Base-by-base conservation (phyloP, 2,797 vertebrate species). In the Ctenopoma kingsleyae region DNA sequence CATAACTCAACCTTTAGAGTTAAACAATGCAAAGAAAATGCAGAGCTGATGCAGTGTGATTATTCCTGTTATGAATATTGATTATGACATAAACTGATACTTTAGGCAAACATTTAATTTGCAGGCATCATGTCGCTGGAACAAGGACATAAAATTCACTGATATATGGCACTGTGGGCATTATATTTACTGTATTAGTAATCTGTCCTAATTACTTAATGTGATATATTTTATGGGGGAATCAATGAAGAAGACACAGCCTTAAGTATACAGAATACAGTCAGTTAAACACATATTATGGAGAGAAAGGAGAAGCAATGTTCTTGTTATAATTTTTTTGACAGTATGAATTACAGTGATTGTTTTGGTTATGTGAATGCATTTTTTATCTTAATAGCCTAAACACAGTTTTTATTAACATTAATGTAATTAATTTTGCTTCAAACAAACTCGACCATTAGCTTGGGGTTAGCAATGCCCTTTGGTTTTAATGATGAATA, bases 51-150 rank as follows among this genome's bases (percentile, higher is more conserved):
- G 62, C 5, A 0, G 0, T 27, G 36, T 72, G 60, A 85, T 84
- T 80, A 81, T 47, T 73, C 30, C n/a, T 25, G 49, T 80, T 74
- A 66, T 83, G 74, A 81, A 67, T 80, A 86, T 87, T 84, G 87
- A 90, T 85, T 85, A 67, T 44, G 44, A 58, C 53, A 76, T 78
- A 72, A 84, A 77, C 49, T 35, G 36, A 82, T 38, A 46, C 49
- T 58, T 75, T 59, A 71, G 51, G 64, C 67, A 76, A 51, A 77
- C 25, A 23, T 68, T 78, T 68, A 40, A 83, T 81, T 73, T 71
- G 48, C 63, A 68, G 57, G 59, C 35, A 54, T 53, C 22, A 30
- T 23, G 22, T 50, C 50, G 54, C 32, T 58, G 20, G 40, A 47
- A 48, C 52, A 66, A 46, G 52, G 40, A 40, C 55, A 68, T 84